Evolutionary conservation across 1,140 invertebrate species (phyloP).

Genomic region (Adelges cooleyi): DNA sequence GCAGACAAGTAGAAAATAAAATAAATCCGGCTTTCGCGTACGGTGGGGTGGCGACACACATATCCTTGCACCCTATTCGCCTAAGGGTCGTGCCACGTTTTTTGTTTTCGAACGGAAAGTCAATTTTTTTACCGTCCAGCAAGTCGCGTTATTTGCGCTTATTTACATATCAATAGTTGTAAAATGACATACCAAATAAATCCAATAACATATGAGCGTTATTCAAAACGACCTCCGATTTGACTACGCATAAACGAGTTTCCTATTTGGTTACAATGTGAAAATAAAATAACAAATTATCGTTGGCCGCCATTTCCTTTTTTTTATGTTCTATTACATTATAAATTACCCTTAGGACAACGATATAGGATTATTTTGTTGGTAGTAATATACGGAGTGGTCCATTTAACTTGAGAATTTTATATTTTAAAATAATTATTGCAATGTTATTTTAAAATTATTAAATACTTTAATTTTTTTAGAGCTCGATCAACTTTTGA

Average conservation of each 20-base stretch:
- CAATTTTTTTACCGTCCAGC: conserved; percentile 2
- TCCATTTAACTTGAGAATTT: too few relatives aligned
- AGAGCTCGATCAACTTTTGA: too few relatives aligned
- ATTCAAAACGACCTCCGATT: conserved; percentile 6
- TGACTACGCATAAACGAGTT: not conserved
- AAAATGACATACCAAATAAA: conserved; percentile 2
- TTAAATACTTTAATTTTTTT: too few relatives aligned
- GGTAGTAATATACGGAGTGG: too few relatives aligned
- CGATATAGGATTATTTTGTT: too few relatives aligned
- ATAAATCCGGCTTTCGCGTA: not conserved
- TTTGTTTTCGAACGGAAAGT: conserved; percentile 17
- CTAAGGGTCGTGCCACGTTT: not conserved
- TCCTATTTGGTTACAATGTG: too few relatives aligned
- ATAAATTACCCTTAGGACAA: too few relatives aligned
- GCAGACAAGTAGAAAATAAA: not conserved
- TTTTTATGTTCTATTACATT: too few relatives aligned
- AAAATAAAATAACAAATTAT: conserved; percentile 9
- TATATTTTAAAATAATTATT: too few relatives aligned
- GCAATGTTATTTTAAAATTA: too few relatives aligned
- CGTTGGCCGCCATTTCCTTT: not conserved
- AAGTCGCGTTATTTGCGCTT: conserved; percentile 16
- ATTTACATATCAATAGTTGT: conserved; percentile 25
- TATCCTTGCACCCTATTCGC: conserved; percentile 8
- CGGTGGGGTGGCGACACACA: too few relatives aligned
- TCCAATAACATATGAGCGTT: conserved; percentile 15